Evolutionary conservation across 2,888 invertebrate species (phyloP).

Genomic region (Ormia ochracea): DNA sequence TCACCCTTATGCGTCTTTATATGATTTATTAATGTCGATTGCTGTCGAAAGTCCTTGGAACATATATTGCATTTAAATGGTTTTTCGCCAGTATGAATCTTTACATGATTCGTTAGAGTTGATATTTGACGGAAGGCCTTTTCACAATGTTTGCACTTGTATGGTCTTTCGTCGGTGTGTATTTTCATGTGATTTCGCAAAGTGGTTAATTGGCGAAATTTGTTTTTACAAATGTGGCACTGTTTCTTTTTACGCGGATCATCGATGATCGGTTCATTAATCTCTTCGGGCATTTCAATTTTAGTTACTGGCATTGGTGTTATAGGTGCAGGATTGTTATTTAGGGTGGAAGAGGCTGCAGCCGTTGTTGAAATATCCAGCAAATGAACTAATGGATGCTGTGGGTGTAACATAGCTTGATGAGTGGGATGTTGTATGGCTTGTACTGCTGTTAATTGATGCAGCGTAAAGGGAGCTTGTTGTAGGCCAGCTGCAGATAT

Average conservation of each 20-base stretch:
- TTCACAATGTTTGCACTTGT: slow-evolving; percentile 74
- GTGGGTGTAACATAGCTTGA: slow-evolving; percentile 74
- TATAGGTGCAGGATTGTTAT: slow-evolving; percentile 70
- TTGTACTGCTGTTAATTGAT: slow-evolving; percentile 73
- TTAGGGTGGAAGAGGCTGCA: slow-evolving; percentile 65
- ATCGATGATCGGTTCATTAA: slow-evolving; percentile 69
- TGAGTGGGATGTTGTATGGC: slow-evolving; percentile 74
- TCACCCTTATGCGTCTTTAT: slow-evolving; percentile 75
- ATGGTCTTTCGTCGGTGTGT: slow-evolving; percentile 73
- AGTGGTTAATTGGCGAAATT: slow-evolving; percentile 73
- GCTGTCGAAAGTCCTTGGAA: slow-evolving; percentile 74
- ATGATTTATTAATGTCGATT: slow-evolving; percentile 73
- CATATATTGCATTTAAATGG: slow-evolving; percentile 74
- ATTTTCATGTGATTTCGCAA: slow-evolving; percentile 75
- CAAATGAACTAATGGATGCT: slow-evolving; percentile 73
- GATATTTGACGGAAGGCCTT: slow-evolving; percentile 74
- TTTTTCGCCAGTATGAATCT: slow-evolving; percentile 73
- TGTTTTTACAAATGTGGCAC: slow-evolving; percentile 74
- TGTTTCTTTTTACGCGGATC: slow-evolving; percentile 74
- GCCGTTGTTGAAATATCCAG: slow-evolving; percentile 71
- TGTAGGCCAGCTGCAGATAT: slow-evolving; percentile 70
- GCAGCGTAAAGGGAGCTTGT: slow-evolving; percentile 71
- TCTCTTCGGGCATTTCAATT: slow-evolving; percentile 71
- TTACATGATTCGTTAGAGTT: slow-evolving; percentile 73
- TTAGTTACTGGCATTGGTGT: slow-evolving; percentile 69